phyloP scores from a whole-genome alignment of 2,888 invertebrate species.

The Tetheella fluctuosa region DNA sequence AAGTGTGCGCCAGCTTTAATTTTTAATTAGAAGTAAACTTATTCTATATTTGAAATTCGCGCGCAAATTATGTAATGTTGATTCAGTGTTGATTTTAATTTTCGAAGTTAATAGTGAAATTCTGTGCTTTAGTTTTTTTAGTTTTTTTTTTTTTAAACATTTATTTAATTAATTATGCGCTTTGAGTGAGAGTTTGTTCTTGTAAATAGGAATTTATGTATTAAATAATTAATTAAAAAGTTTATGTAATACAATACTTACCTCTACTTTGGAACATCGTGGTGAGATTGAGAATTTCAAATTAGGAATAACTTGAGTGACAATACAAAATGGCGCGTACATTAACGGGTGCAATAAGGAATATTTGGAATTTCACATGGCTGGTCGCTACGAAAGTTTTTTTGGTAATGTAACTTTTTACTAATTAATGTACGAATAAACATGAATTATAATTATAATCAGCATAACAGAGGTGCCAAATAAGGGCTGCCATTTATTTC shows the following conservation, averaged over 20 bases:
- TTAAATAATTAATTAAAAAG: background rate
- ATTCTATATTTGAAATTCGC: constrained; percentile 16
- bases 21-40: constrained; percentile 32
- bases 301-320: constrained; percentile 28
- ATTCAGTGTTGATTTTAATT: background rate
- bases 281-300: constrained; percentile 22
- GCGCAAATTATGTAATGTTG: background rate
- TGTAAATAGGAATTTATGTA: too few species aligned
- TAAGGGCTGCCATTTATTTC: constrained; percentile 12
- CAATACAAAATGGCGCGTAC: constrained; percentile 53
- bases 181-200: background rate
- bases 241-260: background rate
- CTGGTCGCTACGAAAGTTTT: constrained; percentile 72
- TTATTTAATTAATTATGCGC: background rate
- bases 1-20: constrained; percentile 35
- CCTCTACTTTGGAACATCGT: background rate
- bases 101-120: background rate
- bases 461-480: background rate
- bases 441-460: too few species aligned
- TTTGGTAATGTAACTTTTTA: constrained; percentile 57
- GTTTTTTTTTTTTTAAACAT: background rate
- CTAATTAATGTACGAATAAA: too few species aligned
- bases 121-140: background rate
- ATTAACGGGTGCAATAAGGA: constrained; percentile 56
- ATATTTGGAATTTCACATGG: constrained; percentile 75